These are phyloP conservation scores for Ageneiosus marmoratus DNA, from an alignment of 2,113 vertebrate genomes.

Conservation along the genomic window DNA sequence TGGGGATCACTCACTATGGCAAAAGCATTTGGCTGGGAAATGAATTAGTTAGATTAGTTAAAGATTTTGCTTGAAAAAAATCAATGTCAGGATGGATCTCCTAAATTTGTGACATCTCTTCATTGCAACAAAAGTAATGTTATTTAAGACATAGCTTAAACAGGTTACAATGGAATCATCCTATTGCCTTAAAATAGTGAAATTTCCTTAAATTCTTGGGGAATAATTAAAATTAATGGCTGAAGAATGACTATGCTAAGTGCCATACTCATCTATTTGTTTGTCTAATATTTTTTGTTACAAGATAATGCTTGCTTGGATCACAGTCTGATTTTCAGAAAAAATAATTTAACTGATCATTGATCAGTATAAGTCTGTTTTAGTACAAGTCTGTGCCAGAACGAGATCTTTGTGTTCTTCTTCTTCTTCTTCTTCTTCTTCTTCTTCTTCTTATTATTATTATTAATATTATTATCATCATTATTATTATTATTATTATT, in stretches of 20 bases:
- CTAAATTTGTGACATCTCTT: background rate
- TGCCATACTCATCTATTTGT: background rate
- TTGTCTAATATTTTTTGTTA: background rate
- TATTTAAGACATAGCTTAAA: background rate
- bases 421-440: too few species aligned
- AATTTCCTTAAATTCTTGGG: background rate
- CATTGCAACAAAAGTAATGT: background rate
- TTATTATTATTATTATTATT: background rate
- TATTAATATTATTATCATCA: background rate
- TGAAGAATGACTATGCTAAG: background rate
- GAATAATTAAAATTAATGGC: background rate
- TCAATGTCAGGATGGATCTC: background rate
- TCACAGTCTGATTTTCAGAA: background rate
- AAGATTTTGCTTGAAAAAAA: background rate
- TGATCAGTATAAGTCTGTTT: slow-evolving; percentile 10
- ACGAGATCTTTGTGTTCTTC: background rate
- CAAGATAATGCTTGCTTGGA: background rate
- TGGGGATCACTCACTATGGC: background rate
- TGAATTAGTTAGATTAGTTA: slow-evolving; percentile 3
- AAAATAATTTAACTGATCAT: background rate
- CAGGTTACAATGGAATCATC: background rate
- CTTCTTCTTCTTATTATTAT: too few species aligned
- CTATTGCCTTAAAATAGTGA: background rate
- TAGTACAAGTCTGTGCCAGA: background rate
- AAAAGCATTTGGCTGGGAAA: background rate